Base-by-base conservation (phyloP, 2,113 vertebrate genomes). In the Zosterops pallidus region DNA sequence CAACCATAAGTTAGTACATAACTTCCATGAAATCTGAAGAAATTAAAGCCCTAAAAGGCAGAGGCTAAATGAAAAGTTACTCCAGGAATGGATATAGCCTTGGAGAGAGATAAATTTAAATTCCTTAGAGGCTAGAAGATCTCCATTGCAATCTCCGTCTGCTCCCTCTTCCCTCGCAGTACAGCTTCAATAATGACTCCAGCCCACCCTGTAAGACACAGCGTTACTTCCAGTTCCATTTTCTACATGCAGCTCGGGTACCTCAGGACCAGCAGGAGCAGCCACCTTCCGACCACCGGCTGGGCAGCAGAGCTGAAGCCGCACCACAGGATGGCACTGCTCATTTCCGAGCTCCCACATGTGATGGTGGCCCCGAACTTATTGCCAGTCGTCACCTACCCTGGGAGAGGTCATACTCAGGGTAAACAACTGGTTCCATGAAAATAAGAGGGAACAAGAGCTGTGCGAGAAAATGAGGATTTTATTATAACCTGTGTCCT, bases 41-140 rank as follows among this genome's bases (percentile, higher is more conserved):
- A 93, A 92, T 80, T 33, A 29, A 74, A 89, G 64, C 47, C 70
- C 50, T 59, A 84, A 91, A 84, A 94, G 59, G 63, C 8, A 13
- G 57, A 79, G 2, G 0, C 55, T 80, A 76, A 86, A 63, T 47
- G 8, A 59, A 63, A 95, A 90, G 39, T 76, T 65, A 74, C 35
- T 24, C 57, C 62, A 62, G 64, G 49, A 86, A 82, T 0, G 1
- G 49, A 64, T 46, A 28, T 20, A 86, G 24, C 37, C 78, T 85
- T 67, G 71, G 55, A 90, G 33, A 86, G 22, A 24, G 49, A 89
- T 6, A 83, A 89, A 89, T 74, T 86, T 87, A 70, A 95, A 88
- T 31, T 46, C 24, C 1, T 2, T 52, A 59, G 44, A 68, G n/a
- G 42, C 60, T 71, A 86, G 69, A 90, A 86, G 80, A 75, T 47